These are phyloP conservation scores for Microcebus ravelobensis DNA, from an alignment of 2,113 vertebrate species.

Conservation along the genomic window DNA sequence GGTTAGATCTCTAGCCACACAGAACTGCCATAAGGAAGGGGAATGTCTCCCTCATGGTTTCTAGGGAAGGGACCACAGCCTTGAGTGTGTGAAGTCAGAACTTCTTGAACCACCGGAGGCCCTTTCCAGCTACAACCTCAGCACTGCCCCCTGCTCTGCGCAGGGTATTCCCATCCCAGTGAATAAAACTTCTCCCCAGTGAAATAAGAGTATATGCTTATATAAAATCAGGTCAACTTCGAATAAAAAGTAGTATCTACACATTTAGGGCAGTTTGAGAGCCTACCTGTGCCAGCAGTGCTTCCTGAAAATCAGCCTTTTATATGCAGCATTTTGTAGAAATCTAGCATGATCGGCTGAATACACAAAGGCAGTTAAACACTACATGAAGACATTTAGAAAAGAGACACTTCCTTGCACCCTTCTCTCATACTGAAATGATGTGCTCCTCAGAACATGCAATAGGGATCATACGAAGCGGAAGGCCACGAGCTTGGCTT, in stretches of 20 bases:
- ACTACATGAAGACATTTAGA: neutral
- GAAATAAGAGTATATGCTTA: neutral
- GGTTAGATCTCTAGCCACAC: conserved; percentile 42
- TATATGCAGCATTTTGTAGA: neutral
- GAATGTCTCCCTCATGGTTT: neutral
- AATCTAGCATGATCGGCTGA: fast-evolving
- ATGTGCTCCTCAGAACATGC: neutral
- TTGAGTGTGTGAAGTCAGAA: neutral
- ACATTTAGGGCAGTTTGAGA: neutral
- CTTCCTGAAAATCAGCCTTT: neutral
- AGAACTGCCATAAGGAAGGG: conserved; percentile 8
- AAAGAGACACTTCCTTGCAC: neutral
- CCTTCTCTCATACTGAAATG: neutral
- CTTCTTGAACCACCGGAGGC: neutral
- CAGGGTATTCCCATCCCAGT: neutral
- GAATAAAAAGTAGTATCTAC: neutral
- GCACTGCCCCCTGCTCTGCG: neutral
- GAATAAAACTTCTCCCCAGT: neutral
- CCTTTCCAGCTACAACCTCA: neutral
- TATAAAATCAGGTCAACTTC: neutral
- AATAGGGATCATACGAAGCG: neutral
- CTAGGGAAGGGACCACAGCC: neutral
- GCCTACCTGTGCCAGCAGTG: neutral
- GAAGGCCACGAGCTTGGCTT: neutral
- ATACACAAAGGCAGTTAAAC: neutral